Percentiles rank a stretch among this genome's conserved stretches.
Conservation (phyloP, 2,888 invertebrate genomes). For the Drosophila hawaiiensis region DNA sequence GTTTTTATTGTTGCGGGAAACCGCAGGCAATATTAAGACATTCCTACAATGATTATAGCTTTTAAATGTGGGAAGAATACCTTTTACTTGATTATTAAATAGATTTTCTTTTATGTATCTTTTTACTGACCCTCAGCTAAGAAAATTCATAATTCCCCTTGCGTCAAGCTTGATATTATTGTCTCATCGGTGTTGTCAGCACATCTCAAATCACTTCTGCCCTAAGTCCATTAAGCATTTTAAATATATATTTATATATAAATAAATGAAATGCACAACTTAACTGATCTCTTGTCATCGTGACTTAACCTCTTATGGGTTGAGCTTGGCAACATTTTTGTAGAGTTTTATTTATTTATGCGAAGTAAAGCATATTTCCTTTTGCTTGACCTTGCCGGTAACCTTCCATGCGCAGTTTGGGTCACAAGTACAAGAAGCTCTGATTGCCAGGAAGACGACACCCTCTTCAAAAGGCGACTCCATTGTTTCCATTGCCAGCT, state of each 20-base stretch:
- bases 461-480: slow-evolving; percentile 44
- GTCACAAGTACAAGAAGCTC: slow-evolving; percentile 32
- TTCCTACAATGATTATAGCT: background rate
- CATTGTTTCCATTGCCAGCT: slow-evolving; percentile 11
- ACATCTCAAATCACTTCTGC: background rate
- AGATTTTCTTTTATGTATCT: background rate
- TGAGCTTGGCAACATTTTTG: slow-evolving; percentile 23
- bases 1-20: slow-evolving; percentile 25
- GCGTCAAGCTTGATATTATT: background rate
- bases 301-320: slow-evolving; percentile 52
- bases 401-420: slow-evolving; percentile 39
- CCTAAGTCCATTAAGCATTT: slow-evolving; percentile 5
- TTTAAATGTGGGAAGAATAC: slow-evolving; percentile 1
- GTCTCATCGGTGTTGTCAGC: slow-evolving; percentile 24
- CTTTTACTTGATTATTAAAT: background rate
- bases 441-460: slow-evolving; percentile 21
- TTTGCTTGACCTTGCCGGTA: slow-evolving; percentile 54
- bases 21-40: slow-evolving; percentile 4
- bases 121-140: background rate
- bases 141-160: background rate
- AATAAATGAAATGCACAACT: slow-evolving; percentile 19
- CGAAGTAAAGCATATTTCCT: slow-evolving; percentile 6
- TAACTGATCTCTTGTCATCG: slow-evolving; percentile 62
- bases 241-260: slow-evolving; percentile 4
- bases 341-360: background rate